A percentile compares a stretch with the other conserved stretches of the same genome.
phyloP scores from a whole-genome alignment of 2,797 vertebrate genomes.

The Protosalanx chinensis region DNA sequence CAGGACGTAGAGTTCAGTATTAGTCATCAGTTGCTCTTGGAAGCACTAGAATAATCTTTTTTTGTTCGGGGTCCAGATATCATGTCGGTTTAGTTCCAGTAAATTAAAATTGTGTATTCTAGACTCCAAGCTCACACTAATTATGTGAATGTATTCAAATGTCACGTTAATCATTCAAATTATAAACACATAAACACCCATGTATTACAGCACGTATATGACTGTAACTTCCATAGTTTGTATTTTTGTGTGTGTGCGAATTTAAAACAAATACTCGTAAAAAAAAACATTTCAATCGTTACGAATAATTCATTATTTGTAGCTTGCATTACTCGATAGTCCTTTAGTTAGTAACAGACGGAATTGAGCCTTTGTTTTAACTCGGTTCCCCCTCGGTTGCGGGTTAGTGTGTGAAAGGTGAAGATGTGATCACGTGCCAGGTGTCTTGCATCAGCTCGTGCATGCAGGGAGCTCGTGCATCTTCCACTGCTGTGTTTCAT shows the following conservation, averaged over 20 bases:
- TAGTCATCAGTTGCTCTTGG: conserved; percentile 12
- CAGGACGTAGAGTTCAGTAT: background rate
- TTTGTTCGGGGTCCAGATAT: background rate
- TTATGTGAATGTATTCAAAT: no score
- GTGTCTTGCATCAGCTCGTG: conserved; percentile 48
- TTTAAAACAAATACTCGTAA: no score
- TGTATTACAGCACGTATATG: no score
- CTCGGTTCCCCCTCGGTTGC: conserved; percentile 38
- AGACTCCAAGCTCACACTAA: no score
- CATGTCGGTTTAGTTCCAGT: conserved; percentile 30
- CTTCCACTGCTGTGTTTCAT: conserved; percentile 20
- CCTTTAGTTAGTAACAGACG: background rate
- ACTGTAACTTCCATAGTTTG: background rate
- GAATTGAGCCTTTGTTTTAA: background rate
- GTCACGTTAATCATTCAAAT: no score
- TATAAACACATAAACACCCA: no score
- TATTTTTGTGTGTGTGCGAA: no score
- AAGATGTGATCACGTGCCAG: conserved; percentile 47
- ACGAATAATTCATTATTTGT: no score
- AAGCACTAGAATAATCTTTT: background rate
- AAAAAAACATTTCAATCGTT: no score
- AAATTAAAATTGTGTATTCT: conserved; percentile 6
- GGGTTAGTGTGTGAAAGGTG: conserved; percentile 74
- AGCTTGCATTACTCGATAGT: no score
- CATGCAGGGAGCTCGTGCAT: conserved; percentile 5